Base-by-base conservation (phyloP, 37 sponge, comb jelly and placozoan species). In the Hormiphora californensis region DNA sequence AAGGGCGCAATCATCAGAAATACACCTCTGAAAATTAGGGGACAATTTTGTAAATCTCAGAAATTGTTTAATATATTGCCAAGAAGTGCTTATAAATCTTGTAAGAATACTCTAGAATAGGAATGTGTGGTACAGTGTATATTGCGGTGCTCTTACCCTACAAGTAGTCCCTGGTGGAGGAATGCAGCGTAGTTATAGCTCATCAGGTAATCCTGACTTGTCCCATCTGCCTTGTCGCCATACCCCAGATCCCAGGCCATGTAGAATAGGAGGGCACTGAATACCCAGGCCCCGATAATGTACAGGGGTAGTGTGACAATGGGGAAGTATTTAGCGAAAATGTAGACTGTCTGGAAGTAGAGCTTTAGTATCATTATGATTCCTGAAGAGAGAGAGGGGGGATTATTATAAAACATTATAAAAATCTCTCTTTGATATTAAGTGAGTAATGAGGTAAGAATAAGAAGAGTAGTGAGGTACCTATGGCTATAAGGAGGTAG, bases 301-400 rank as follows among this genome's bases (percentile, higher is more conserved):
- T 65, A 65, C 8, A 65, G 37, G 32, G 67, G 67, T 36, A 65
- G 67, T 28, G 67, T 65, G 1, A 65, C 67, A 31, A 65, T 65
- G 31, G 67, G 67, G 67, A 65, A 65, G 37, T 65, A 65, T 28
- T 65, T 65, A 65, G 67, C 34, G 17, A 65, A 65, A 33, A 65
- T 65, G 28, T 36, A 65, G 3, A 65, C 67, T 33, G 67, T 65
- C 35, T 65, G 67, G 36, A 65, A 65, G 37, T 65, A 65, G 19
- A 65, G 36, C 36, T 65, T 65, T 39, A 65, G 17, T 28, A 65
- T 21, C 67, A 65, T 65, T 33, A 65, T 65, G 9, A 65, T 31
- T 17, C 67, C 67, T 65, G 67, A 46, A n/a, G n/a, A n/a, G n/a
- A n/a, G n/a, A n/a, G n/a, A n/a, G n/a, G n/a, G n/a, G n/a, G n/a